Conservation (phyloP, 2,888 invertebrate species). For the Thera obeliscata region DNA sequence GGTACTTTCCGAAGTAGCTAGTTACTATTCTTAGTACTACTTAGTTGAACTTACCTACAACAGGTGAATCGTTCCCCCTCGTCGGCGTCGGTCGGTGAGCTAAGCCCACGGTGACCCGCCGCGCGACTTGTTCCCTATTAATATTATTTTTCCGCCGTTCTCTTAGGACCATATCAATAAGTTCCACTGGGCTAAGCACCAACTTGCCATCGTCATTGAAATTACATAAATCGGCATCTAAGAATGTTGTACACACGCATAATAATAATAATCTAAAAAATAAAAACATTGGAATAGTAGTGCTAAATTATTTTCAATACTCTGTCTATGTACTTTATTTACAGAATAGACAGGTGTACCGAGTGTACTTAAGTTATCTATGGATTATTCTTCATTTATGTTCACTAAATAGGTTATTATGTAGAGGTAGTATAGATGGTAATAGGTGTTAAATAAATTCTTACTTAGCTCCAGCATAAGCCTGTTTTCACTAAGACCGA, state of each 20-base stretch:
- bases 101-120: constrained; percentile 20
- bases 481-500: no score
- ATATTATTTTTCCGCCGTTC: constrained; percentile 47
- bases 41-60: constrained; percentile 6
- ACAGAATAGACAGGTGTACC: no score
- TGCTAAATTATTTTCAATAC: no score
- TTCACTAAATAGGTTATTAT: no score
- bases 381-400: no score
- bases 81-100: neutral
- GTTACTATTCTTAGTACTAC: neutral
- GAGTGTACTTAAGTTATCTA: no score
- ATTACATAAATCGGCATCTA: constrained; percentile 30
- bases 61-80: constrained; percentile 14
- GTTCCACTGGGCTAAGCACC: constrained; percentile 53
- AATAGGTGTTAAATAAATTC: no score
- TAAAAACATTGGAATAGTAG: neutral
- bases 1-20: neutral
- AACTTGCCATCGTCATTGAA: constrained; percentile 49
- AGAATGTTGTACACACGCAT: constrained; percentile 12
- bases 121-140: constrained; percentile 4
- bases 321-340: no score
- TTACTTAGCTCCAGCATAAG: no score
- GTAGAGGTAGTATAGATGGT: no score
- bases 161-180: constrained; percentile 57
- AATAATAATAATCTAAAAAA: constrained; percentile 16